Evolutionary conservation across 2,888 invertebrate species (phyloP).

Genomic region (Aporophyla lueneburgensis): DNA sequence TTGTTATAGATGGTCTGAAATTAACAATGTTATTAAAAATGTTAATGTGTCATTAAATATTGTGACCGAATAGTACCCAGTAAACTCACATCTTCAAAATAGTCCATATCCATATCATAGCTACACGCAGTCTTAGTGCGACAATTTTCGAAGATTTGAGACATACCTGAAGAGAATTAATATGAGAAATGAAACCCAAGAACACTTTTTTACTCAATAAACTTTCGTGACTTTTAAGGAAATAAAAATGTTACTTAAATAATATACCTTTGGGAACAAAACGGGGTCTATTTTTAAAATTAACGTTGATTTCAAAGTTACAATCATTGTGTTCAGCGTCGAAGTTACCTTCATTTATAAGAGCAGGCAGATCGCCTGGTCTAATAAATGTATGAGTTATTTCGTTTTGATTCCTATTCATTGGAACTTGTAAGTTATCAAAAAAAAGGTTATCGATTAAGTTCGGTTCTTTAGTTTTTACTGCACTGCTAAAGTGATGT

Average conservation of each 20-base stretch:
- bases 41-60: background rate
- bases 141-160: conserved; percentile 87
- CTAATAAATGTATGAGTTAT: background rate
- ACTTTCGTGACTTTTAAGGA: background rate
- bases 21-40: background rate
- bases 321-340: conserved; percentile 8
- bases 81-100: conserved; percentile 80
- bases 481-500: conserved; percentile 64
- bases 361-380: background rate
- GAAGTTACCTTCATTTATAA: background rate
- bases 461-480: conserved; percentile 13
- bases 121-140: conserved; percentile 69
- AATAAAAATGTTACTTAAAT: background rate
- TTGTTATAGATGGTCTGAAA: conserved; percentile 83
- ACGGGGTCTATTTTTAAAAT: conserved; percentile 83
- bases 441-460: background rate
- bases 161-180: conserved; percentile 81
- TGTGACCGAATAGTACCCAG: background rate
- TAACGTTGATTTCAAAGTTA: conserved; percentile 71
- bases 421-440: conserved; percentile 4
- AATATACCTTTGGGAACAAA: conserved; percentile 91
- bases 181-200: no score
- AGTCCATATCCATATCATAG: conserved; percentile 74
- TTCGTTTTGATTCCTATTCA: background rate
- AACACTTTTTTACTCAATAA: no score